These are phyloP conservation scores for Blera fallax DNA, from an alignment of 2,888 invertebrate species.

Conservation along the genomic window DNA sequence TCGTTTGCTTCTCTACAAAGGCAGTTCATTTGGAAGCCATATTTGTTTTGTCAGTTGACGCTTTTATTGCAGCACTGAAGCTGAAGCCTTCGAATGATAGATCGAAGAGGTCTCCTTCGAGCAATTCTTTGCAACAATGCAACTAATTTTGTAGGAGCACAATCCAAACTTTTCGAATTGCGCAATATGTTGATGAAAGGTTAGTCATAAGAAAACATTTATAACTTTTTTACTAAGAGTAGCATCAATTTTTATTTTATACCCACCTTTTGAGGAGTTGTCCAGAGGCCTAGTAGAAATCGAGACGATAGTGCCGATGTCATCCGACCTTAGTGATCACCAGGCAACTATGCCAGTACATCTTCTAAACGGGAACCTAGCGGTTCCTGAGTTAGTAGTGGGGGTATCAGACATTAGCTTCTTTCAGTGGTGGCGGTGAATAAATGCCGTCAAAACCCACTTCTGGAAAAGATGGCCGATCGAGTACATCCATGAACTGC, in stretches of 20 bases:
- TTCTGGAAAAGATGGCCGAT: background rate
- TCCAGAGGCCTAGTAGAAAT: too few species aligned
- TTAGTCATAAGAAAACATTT: background rate
- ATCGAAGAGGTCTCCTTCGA: background rate
- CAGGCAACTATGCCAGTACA: background rate
- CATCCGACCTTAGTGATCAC: background rate
- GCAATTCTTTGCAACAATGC: background rate
- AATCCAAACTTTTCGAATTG: background rate
- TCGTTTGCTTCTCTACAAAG: background rate
- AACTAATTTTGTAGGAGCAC: background rate
- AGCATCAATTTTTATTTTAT: background rate
- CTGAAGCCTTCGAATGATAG: too few species aligned
- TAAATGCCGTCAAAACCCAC: conserved; percentile 5
- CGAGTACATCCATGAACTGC: background rate
- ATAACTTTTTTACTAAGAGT: background rate
- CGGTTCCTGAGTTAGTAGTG: background rate
- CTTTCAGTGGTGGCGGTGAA: background rate
- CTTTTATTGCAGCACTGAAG: conserved; percentile 19
- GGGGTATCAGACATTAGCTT: background rate
- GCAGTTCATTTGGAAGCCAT: conserved; percentile 14
- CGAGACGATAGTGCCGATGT: too few species aligned
- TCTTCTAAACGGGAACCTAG: background rate
- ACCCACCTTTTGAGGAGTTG: background rate
- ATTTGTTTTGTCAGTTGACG: background rate
- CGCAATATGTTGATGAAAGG: background rate